Conservation (phyloP, 2,888 invertebrate species). For the Druceiella hillmani region DNA sequence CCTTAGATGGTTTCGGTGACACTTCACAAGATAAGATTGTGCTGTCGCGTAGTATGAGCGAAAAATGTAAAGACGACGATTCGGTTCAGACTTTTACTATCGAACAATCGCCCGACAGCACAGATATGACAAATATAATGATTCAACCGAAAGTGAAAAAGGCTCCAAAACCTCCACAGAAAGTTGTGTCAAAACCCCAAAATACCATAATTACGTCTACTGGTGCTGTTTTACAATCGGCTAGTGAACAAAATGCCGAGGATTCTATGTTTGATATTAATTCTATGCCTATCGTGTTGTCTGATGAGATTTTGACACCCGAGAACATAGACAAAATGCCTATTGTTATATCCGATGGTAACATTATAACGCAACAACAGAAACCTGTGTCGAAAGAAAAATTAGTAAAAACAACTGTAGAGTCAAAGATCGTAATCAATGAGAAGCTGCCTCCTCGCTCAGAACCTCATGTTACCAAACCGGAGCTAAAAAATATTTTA, state of each 20-base stretch:
- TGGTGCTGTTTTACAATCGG: slow-evolving; percentile 32
- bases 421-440: no score
- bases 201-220: slow-evolving; percentile 37
- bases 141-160: slow-evolving; percentile 42
- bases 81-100: slow-evolving; percentile 45
- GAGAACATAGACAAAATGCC: slow-evolving; percentile 67
- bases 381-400: slow-evolving; percentile 26
- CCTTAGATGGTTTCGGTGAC: slow-evolving; percentile 37
- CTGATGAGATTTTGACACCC: slow-evolving; percentile 63
- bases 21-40: slow-evolving; percentile 42
- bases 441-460: no score
- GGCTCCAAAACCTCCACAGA: slow-evolving; percentile 23
- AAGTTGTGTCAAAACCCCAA: slow-evolving; percentile 7
- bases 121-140: slow-evolving; percentile 38
- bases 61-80: slow-evolving; percentile 33
- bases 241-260: slow-evolving; percentile 29
- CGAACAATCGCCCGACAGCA: slow-evolving; percentile 35
- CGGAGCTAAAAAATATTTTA: slow-evolving; percentile 39
- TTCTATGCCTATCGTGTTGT: slow-evolving; percentile 70
- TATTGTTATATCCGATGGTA: slow-evolving; percentile 50
- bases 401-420: no score
- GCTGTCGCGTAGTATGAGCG: slow-evolving; percentile 35
- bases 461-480: no score
- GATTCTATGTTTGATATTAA: slow-evolving; percentile 62
- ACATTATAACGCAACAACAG: slow-evolving; percentile 34